Conservation (phyloP, 2,113 vertebrate species). For the Gambusia affinis region DNA sequence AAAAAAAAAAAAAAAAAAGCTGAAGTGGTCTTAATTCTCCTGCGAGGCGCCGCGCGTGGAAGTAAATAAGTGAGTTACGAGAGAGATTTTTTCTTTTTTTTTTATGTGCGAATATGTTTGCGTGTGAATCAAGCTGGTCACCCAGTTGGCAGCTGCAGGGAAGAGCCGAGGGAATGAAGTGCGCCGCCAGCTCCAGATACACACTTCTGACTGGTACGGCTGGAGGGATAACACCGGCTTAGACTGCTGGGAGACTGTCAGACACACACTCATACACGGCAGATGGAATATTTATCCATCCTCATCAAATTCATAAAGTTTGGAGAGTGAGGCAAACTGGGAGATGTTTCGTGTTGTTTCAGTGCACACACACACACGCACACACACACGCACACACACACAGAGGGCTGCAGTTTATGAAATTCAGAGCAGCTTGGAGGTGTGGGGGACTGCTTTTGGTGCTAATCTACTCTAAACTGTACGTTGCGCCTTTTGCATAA, state of each 20-base stretch:
- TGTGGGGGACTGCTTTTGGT: conserved; percentile 13
- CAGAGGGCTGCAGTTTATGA: conserved; percentile 29
- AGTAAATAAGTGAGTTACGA: conserved; percentile 54
- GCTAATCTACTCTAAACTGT: conserved; percentile 19
- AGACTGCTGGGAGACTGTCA: conserved; percentile 71
- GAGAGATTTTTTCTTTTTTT: conserved; percentile 16
- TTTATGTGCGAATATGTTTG: conserved; percentile 49
- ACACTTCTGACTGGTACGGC: conserved; percentile 73
- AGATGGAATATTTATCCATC: conserved; percentile 79
- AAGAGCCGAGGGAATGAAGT: conserved; percentile 56
- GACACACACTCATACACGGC: conserved; percentile 37
- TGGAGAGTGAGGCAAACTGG: conserved; percentile 62
- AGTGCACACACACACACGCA: conserved; percentile 12
- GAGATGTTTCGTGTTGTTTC: conserved; percentile 66
- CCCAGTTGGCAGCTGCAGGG: conserved; percentile 66
- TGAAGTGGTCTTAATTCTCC: neutral
- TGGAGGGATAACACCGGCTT: conserved; percentile 76
- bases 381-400: neutral
- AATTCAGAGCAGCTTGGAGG: conserved; percentile 41
- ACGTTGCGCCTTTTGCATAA: conserved; percentile 25
- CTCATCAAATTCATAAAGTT: conserved; percentile 78
- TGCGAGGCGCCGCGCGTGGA: neutral
- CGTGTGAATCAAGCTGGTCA: conserved; percentile 66
- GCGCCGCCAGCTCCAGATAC: conserved; percentile 71
- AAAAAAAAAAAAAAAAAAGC: neutral